These are phyloP conservation scores for Andricus grossulariae DNA, from an alignment of 1,140 invertebrate species.

Conservation along the genomic window DNA sequence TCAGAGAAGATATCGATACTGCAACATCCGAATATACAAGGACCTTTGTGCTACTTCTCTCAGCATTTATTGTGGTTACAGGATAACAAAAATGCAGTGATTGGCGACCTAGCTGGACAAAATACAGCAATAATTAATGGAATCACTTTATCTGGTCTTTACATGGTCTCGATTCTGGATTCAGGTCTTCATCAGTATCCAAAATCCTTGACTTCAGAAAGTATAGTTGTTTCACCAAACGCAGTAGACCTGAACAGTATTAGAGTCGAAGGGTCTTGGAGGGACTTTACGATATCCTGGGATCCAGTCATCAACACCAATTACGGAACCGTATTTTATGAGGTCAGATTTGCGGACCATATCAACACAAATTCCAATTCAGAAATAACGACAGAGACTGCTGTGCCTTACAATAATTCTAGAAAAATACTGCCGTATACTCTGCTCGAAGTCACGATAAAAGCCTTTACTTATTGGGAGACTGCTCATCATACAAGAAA, in stretches of 20 bases:
- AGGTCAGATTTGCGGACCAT: slow-evolving; percentile 81
- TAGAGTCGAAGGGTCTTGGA: slow-evolving; percentile 81
- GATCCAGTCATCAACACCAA: slow-evolving; percentile 83
- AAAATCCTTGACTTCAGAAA: slow-evolving; percentile 72
- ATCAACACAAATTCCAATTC: slow-evolving; percentile 69
- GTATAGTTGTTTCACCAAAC: slow-evolving; percentile 82
- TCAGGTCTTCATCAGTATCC: slow-evolving; percentile 79
- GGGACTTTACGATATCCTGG: slow-evolving; percentile 90
- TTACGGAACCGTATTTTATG: slow-evolving; percentile 89
- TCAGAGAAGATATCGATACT: slow-evolving; percentile 73
- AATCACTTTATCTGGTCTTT: slow-evolving; percentile 79
- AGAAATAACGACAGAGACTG: slow-evolving; percentile 66
- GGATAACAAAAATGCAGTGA: slow-evolving; percentile 84
- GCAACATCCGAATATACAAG: slow-evolving; percentile 76
- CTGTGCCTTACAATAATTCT: slow-evolving; percentile 72
- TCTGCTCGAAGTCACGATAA: slow-evolving; percentile 82
- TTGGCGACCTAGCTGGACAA: slow-evolving; percentile 86
- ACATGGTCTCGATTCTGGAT: slow-evolving; percentile 85
- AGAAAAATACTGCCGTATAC: slow-evolving; percentile 81
- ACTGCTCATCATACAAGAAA: slow-evolving; percentile 79
- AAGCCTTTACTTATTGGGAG: slow-evolving; percentile 90
- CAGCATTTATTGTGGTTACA: slow-evolving; percentile 88
- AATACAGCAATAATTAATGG: slow-evolving; percentile 85
- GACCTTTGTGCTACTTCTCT: slow-evolving; percentile 86
- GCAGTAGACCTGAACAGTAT: slow-evolving; percentile 80